Evolutionary conservation across 2,888 invertebrate species (phyloP), one percentile per base, ranked within the genome.

Genomic region (Drosophila pseudotakahashii): DNA sequence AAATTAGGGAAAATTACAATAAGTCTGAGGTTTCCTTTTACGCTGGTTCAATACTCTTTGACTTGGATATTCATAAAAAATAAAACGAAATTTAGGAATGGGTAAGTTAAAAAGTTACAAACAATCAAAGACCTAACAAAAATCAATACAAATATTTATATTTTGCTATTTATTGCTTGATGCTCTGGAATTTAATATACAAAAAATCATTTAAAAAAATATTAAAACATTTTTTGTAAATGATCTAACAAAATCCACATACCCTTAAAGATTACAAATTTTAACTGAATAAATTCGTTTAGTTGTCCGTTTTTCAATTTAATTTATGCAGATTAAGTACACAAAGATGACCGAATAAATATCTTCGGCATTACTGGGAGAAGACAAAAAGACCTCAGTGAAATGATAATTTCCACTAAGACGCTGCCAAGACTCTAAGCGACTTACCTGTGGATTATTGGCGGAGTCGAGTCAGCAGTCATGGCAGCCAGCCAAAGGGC

Each of bases 351-450:
- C 45, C 52, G 72, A 45, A 51, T 58, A 68, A 37, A 45, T 64
- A 41, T 51, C 16, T 10, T 34, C 26, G 58, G 60, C 47, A 51
- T 50, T 54, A 62, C 47, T 5, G 48, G 14, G 23, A 11, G 30
- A 6, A 13, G 14, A 70, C 37, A 54, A 52, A 48, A 13, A 48
- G 32, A 39, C 51, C 42, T 42, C 16, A 11, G 34, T 16, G 9
- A 47, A 42, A 60, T 55, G 23, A 52, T 45, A 55, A 39, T 36
- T 45, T 55, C 19, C 36, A 37, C 45, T 55, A 47, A 52, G 55
- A 48, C 52, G 81, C 78, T 81, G 79, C 75, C 68, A 72, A 48
- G 87, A 55, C 66, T 59, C 68, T 70, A 79, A 79, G 73, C 77
- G 51, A 55, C 47, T 79, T 69, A 75, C 59, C 42, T 54, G 45